These are phyloP conservation scores for Vipera ursinii DNA, from an alignment of 2,797 vertebrate species.

Conservation along the genomic window DNA sequence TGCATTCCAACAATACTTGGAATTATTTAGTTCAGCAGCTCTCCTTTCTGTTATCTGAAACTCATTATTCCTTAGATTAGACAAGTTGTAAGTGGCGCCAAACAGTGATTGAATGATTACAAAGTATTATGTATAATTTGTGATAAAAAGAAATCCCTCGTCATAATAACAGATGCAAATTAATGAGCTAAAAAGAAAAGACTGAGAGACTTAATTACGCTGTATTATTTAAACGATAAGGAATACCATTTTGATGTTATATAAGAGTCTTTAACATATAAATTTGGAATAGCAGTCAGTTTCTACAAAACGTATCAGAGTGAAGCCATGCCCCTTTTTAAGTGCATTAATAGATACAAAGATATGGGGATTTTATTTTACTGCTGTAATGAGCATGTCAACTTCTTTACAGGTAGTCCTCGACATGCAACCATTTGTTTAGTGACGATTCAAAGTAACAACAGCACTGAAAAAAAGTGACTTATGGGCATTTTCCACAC, in stretches of 20 bases:
- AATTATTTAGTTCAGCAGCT: constrained; percentile 2
- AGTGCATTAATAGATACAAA: neutral
- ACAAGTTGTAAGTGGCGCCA: neutral
- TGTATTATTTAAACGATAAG: neutral
- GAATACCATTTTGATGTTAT: neutral
- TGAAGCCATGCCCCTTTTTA: neutral
- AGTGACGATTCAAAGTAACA: neutral
- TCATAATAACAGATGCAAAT: constrained; percentile 21
- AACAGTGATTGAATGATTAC: constrained; percentile 10
- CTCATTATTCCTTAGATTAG: neutral
- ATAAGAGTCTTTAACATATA: neutral
- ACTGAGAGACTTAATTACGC: neutral
- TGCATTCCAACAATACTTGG: constrained; percentile 7
- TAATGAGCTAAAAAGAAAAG: constrained; percentile 28
- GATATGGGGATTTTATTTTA: neutral
- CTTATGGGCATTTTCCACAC: neutral
- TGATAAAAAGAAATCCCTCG: neutral
- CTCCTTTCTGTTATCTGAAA: neutral
- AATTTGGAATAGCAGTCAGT: neutral
- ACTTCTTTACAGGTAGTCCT: neutral
- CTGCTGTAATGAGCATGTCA: neutral
- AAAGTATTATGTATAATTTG: neutral
- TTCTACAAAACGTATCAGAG: neutral
- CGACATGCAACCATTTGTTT: neutral
- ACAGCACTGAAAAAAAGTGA: neutral